A percentile compares a stretch with the other conserved stretches of the same genome.
Conservation (phyloP, 2,113 vertebrate genomes). For the Aspiorhynchus laticeps region DNA sequence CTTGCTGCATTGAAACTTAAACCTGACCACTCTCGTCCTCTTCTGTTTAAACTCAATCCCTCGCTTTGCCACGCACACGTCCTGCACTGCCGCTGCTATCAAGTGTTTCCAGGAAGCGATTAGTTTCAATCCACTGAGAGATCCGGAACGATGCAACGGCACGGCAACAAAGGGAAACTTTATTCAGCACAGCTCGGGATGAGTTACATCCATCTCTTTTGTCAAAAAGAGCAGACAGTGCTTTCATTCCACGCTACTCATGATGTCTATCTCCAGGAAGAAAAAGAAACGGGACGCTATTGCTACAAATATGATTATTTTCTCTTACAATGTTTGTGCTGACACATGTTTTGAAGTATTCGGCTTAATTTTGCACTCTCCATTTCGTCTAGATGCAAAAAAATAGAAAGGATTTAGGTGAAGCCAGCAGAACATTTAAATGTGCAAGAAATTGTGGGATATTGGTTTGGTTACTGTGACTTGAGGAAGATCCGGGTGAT, state of each 20-base stretch:
- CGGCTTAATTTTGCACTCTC: neutral
- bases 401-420: neutral
- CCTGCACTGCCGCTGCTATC: constrained; percentile 15
- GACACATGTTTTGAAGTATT: constrained; percentile 6
- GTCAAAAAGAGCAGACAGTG: neutral
- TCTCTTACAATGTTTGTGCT: neutral
- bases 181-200: constrained; percentile 10
- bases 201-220: constrained; percentile 15
- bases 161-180: constrained; percentile 29
- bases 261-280: constrained; percentile 17
- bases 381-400: neutral
- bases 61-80: neutral
- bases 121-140: constrained; percentile 30
- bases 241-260: neutral
- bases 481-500: neutral
- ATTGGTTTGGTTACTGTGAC: neutral
- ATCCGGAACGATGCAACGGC: constrained; percentile 23
- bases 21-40: constrained; percentile 39
- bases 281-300: neutral
- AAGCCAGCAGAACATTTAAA: neutral
- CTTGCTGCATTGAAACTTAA: constrained; percentile 29
- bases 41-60: constrained; percentile 37
- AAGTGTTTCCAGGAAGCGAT: constrained; percentile 39
- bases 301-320: constrained; percentile 14
- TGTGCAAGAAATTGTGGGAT: neutral